Base-by-base conservation (phyloP, 2,888 invertebrate species). In the Poecilobothrus nobilitatus region DNA sequence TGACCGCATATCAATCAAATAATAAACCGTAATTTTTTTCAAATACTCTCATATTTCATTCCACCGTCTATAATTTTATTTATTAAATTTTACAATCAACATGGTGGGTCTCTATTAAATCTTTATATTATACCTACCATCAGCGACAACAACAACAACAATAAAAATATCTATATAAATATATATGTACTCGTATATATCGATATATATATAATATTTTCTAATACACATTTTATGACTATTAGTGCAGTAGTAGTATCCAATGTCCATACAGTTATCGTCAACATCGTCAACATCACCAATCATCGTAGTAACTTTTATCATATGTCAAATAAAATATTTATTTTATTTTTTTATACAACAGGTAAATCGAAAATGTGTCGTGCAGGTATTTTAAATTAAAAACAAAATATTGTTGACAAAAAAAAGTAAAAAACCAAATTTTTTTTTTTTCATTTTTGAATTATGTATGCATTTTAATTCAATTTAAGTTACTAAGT, bases 301-400 rank as follows among this genome's bases (percentile, higher is more conserved):
- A 12, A 5, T 41, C 41, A 9, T 41, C 41, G 41, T 41, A 12
- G 41, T 41, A 12, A 41, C 15, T 41, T 9, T 41, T 9, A 41
- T 41, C 15, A 41, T 9, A 12, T 41, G 41, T 41, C 53, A 53
- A 53, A 53, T 53, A 44, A 44, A 44, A n/a, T 44, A 44, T n/a
- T n/a, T n/a, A n/a, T n/a, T n/a, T 15, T 44, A 9, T 53, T 12
- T 53, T 53, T 53, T 18, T n/a, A n/a, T 53, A 53, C 53, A 53
- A 53, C 53, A 53, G 53, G 53, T 53, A 53, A 53, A 4, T 53
- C 53, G 15, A 53, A 53, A 53, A 53, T 53, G 18, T 53, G 53
- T 53, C 53, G 53, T 53, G 53, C 53, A 53, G 53, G 53, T 53
- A 53, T 53, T 53, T 53, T 53, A 53, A 53, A 53, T 53, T 18